Evolutionary conservation across 2,888 invertebrate species (phyloP).

Genomic region (Parapristionchus giblindavisi): DNA sequence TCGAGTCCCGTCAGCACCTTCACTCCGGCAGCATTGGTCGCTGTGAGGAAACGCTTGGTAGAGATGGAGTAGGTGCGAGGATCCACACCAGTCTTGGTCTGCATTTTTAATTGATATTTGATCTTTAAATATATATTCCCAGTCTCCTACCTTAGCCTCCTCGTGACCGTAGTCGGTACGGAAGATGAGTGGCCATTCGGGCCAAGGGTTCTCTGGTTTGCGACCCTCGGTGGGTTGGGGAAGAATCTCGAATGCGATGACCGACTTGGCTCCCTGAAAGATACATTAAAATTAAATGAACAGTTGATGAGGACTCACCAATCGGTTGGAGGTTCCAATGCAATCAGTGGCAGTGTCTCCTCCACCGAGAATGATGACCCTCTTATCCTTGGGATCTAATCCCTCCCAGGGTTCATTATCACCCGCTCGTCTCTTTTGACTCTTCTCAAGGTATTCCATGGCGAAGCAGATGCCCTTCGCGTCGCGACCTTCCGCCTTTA

Average conservation of each 20-base stretch:
- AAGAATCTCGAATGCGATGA: conserved; percentile 95
- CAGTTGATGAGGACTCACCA: conserved; percentile 71
- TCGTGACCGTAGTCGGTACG: conserved; percentile 98
- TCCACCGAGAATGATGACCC: conserved; percentile 88
- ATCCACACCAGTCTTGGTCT: conserved; percentile 80
- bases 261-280: conserved; percentile 85
- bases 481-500: conserved; percentile 75
- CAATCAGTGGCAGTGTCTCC: conserved; percentile 96
- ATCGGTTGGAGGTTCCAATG: conserved; percentile 92
- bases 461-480: conserved; percentile 95
- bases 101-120: neutral
- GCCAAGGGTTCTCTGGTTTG: conserved; percentile 94
- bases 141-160: conserved; percentile 78
- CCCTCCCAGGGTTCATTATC: conserved; percentile 70
- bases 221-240: conserved; percentile 86
- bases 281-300: neutral
- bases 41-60: conserved; percentile 77
- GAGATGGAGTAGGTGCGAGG: conserved; percentile 91
- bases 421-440: conserved; percentile 87
- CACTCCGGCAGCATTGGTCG: conserved; percentile 58
- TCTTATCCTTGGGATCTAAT: conserved; percentile 87
- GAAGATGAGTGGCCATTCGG: conserved; percentile 95
- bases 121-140: neutral
- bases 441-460: conserved; percentile 94
- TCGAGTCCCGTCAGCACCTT: conserved; percentile 81